A percentile compares a stretch with the other conserved stretches of the same genome.
These are phyloP conservation scores for Heliothis peltigera DNA, from an alignment of 2,888 invertebrate genomes.

Conservation along the genomic window DNA sequence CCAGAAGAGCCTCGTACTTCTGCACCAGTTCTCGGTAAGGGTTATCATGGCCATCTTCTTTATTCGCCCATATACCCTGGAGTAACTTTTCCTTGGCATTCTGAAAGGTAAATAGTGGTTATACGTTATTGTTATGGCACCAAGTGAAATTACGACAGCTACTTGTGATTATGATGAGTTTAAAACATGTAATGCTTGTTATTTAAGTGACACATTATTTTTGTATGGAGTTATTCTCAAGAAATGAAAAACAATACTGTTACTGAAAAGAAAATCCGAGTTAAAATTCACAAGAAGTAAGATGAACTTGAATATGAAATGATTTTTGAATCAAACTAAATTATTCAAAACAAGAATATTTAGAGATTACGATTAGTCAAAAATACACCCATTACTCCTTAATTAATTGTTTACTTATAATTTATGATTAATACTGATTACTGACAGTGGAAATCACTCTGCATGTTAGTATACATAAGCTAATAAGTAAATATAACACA, in stretches of 20 bases:
- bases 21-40: conserved; percentile 95
- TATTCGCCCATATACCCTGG: conserved; percentile 88
- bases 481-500: conserved; percentile 13
- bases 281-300: conserved; percentile 48
- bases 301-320: conserved; percentile 49
- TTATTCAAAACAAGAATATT: conserved; percentile 23
- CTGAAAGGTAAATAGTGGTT: conserved; percentile 68
- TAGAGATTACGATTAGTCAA: conserved; percentile 75
- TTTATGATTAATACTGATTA: conserved; percentile 37
- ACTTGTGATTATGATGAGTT: conserved; percentile 21
- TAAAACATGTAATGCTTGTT: conserved; percentile 53
- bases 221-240: conserved; percentile 50
- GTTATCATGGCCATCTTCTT: conserved; percentile 90
- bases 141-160: conserved; percentile 7
- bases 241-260: conserved; percentile 48
- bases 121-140: conserved; percentile 28
- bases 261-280: conserved; percentile 48
- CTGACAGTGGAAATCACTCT: conserved; percentile 43
- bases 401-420: conserved; percentile 48
- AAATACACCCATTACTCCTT: conserved; percentile 86
- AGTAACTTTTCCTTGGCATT: conserved; percentile 88
- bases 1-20: conserved; percentile 95
- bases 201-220: conserved; percentile 41
- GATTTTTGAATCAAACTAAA: conserved; percentile 31
- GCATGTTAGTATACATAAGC: conserved; percentile 56